Percentiles rank a stretch among this genome's conserved stretches.
These are phyloP conservation scores for Eilema caniola DNA, from an alignment of 2,888 invertebrate species.

Conservation along the genomic window DNA sequence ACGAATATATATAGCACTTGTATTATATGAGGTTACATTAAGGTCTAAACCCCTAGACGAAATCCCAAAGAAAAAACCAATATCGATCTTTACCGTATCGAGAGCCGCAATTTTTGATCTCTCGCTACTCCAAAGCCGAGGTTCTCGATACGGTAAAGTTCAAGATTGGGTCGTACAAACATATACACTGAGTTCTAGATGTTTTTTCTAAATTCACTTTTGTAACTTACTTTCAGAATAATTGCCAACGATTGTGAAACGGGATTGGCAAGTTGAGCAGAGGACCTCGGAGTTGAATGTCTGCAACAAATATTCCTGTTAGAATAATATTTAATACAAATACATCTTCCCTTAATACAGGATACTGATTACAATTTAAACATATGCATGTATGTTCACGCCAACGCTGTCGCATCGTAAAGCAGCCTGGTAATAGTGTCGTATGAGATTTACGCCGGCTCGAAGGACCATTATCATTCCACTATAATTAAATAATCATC, in stretches of 20 bases:
- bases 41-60: too few species aligned
- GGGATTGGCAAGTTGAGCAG: constrained; percentile 2
- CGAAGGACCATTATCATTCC: background rate
- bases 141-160: too few species aligned
- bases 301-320: constrained; percentile 8
- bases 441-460: background rate
- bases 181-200: background rate
- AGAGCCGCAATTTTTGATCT: too few species aligned
- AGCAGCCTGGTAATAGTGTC: too few species aligned
- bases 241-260: background rate
- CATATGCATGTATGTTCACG: background rate
- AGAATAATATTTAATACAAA: background rate
- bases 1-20: too few species aligned
- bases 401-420: too few species aligned
- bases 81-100: too few species aligned
- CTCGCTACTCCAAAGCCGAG: too few species aligned
- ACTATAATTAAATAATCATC: too few species aligned
- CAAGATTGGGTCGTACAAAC: background rate
- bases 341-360: background rate
- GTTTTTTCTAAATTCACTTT: background rate
- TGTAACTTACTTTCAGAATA: constrained; percentile 7
- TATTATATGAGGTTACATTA: too few species aligned
- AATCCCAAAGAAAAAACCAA: too few species aligned
- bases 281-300: constrained; percentile 4
- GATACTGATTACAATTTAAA: background rate